Percentiles rank a stretch among this genome's conserved stretches.
Evolutionary conservation across 2,888 invertebrate species (phyloP).

Genomic region (Strigamia transsilvanica): DNA sequence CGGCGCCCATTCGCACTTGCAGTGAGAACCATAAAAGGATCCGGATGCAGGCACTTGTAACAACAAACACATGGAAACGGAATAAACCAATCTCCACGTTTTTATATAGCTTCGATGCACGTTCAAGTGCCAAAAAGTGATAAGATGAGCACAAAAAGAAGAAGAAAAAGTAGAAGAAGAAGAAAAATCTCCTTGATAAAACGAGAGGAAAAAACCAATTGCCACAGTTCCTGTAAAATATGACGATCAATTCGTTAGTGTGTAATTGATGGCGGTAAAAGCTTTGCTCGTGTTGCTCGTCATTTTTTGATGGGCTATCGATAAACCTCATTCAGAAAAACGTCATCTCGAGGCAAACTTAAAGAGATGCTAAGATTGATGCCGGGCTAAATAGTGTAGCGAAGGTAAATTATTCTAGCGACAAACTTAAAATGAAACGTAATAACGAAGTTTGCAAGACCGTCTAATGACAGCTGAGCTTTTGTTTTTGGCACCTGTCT

Average conservation of each 20-base stretch:
- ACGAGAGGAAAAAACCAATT: background rate
- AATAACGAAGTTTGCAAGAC: constrained; percentile 6
- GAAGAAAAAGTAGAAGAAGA: background rate
- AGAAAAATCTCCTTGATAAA: background rate
- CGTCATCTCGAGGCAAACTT: background rate
- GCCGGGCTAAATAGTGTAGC: background rate
- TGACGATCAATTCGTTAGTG: constrained; percentile 12
- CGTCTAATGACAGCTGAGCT: constrained; percentile 24
- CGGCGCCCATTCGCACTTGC: constrained; percentile 33
- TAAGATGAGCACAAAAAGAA: constrained; percentile 1
- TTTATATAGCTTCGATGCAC: constrained; percentile 24
- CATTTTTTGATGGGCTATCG: constrained; percentile 9
- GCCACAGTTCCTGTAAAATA: background rate
- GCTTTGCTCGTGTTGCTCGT: background rate
- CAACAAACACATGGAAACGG: constrained; percentile 42
- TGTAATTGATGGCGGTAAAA: background rate
- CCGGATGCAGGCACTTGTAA: constrained; percentile 44
- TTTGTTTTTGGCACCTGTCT: constrained; percentile 44
- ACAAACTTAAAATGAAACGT: background rate
- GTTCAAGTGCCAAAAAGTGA: constrained; percentile 5
- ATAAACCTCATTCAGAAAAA: background rate
- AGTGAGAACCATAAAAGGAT: constrained; percentile 44
- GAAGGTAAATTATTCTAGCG: background rate
- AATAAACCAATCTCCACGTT: constrained; percentile 42
- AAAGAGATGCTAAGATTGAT: background rate